phyloP scores from a whole-genome alignment of 35 echinoderm and acorn worm genomes.

The Heliocidaris tuberculata region DNA sequence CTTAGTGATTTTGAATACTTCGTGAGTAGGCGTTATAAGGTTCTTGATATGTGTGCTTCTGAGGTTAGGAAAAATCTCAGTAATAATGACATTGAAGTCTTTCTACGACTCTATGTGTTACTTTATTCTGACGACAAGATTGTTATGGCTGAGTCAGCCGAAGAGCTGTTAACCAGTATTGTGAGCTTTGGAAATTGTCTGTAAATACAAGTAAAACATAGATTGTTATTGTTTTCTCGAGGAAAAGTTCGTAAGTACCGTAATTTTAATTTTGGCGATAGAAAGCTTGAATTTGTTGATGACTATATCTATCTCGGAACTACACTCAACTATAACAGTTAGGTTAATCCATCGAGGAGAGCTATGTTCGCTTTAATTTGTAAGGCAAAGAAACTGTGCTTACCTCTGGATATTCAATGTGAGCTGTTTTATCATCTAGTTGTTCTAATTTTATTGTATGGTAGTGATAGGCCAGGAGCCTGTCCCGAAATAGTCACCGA shows the following conservation, averaged over 20 bases:
- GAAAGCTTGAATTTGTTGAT: not conserved
- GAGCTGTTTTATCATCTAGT: slow-evolving; percentile 19
- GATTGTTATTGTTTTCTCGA: slow-evolving; percentile 50
- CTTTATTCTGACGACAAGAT: slow-evolving; percentile 53
- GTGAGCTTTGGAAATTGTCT: slow-evolving; percentile 48
- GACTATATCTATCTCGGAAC: slow-evolving; percentile 54
- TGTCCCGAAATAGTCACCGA: no score
- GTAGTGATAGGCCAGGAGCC: no score
- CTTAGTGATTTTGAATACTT: slow-evolving; percentile 23
- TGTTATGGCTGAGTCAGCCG: slow-evolving; percentile 43
- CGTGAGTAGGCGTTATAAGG: slow-evolving; percentile 17
- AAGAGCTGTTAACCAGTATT: slow-evolving; percentile 47
- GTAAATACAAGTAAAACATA: slow-evolving; percentile 54
- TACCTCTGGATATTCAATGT: slow-evolving; percentile 30
- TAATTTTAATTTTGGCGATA: slow-evolving; percentile 9
- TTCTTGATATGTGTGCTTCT: not conserved
- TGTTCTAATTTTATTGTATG: no score
- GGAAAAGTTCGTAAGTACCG: slow-evolving; percentile 52
- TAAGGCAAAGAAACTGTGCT: not conserved
- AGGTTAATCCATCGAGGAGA: slow-evolving; percentile 21
- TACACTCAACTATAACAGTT: slow-evolving; percentile 42
- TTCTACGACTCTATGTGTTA: slow-evolving; percentile 25
- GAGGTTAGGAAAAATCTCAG: slow-evolving; percentile 4
- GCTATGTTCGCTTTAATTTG: slow-evolving; percentile 25
- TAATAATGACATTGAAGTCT: slow-evolving; percentile 47